These are phyloP conservation scores for Datnioides undecimradiatus DNA, from an alignment of 2,113 vertebrate genomes.

Conservation along the genomic window DNA sequence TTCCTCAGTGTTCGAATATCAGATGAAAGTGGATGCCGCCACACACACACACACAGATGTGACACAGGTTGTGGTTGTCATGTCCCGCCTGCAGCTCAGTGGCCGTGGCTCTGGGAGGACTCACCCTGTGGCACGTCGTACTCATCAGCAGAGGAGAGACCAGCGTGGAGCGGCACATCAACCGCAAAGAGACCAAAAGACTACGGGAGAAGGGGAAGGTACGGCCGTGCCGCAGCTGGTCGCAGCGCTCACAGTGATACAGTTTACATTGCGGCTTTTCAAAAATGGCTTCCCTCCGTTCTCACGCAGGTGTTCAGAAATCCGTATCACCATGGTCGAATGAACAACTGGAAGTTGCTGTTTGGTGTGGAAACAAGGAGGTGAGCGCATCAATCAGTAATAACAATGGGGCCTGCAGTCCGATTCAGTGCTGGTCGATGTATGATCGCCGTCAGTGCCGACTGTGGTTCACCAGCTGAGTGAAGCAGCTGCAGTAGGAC, in stretches of 20 bases:
- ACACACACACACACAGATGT: too few species aligned
- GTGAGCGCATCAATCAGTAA: too few species aligned
- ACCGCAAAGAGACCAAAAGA: constrained; percentile 90
- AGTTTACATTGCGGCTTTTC: too few species aligned
- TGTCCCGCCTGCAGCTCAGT: constrained; percentile 87
- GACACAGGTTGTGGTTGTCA: not conserved
- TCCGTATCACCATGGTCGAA: constrained; percentile 89
- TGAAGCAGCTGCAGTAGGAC: not conserved
- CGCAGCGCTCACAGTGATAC: too few species aligned
- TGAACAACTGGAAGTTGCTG: constrained; percentile 94
- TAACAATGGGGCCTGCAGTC: too few species aligned
- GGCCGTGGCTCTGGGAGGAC: constrained; percentile 90
- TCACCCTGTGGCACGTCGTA: constrained; percentile 92
- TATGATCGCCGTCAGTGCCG: too few species aligned
- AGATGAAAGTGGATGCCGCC: not conserved
- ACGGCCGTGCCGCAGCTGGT: not conserved
- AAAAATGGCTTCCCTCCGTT: not conserved
- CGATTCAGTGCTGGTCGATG: too few species aligned
- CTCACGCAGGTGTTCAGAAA: constrained; percentile 89
- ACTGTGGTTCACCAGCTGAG: too few species aligned
- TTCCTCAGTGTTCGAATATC: not conserved
- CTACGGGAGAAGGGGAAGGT: constrained; percentile 90
- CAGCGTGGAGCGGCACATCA: constrained; percentile 97
- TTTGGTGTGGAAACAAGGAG: constrained; percentile 90
- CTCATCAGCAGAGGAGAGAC: constrained; percentile 95